A percentile compares a stretch with the other conserved stretches of the same genome.
Conservation (phyloP, 2,113 vertebrate species). For the Butastur rufipennis region DNA sequence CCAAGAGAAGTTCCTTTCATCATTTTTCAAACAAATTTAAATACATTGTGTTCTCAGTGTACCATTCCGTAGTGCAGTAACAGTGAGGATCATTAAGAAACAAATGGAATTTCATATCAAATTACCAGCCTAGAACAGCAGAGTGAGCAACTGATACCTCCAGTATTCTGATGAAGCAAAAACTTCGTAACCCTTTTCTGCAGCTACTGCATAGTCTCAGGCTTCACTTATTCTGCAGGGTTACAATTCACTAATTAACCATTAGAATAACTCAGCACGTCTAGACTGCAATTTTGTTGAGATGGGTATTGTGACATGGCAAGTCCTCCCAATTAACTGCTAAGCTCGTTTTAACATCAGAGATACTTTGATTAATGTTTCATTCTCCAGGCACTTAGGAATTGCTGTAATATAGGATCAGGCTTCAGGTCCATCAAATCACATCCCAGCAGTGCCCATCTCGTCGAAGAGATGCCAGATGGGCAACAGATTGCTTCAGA, state of each 20-base stretch:
- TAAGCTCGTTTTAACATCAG: background rate
- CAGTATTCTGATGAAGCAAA: background rate
- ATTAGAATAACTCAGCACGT: background rate
- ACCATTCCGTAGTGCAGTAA: background rate
- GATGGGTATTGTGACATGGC: background rate
- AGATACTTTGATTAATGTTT: background rate
- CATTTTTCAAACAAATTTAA: background rate
- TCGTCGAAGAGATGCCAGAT: background rate
- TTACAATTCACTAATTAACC: background rate
- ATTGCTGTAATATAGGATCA: background rate
- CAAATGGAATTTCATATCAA: background rate
- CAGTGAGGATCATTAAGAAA: background rate
- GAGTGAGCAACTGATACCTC: background rate
- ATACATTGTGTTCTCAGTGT: fast-evolving
- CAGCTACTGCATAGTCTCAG: background rate
- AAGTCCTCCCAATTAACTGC: background rate
- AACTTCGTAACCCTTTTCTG: background rate
- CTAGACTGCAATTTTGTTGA: background rate
- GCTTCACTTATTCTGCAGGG: background rate
- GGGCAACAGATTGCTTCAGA: background rate
- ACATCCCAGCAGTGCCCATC: background rate
- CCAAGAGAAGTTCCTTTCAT: background rate
- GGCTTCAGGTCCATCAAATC: background rate
- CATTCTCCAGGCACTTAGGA: background rate
- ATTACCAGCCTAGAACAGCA: background rate